These are phyloP conservation scores for Bos javanicus DNA, from an alignment of 2,113 vertebrate genomes.

Conservation along the genomic window DNA sequence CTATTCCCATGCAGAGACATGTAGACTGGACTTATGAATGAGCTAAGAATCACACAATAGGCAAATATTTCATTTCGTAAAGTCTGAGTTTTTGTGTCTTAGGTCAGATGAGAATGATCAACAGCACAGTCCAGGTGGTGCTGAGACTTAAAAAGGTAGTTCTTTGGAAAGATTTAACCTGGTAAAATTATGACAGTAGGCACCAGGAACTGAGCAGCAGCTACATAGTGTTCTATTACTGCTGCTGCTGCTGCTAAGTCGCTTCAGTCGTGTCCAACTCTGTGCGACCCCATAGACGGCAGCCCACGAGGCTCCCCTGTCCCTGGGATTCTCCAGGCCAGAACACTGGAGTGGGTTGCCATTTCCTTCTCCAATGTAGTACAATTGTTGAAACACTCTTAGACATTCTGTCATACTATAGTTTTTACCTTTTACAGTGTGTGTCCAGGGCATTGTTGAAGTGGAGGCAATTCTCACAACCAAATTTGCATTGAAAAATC, in stretches of 20 bases:
- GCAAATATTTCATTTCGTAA: constrained; percentile 10
- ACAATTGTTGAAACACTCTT: background rate
- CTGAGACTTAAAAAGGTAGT: background rate
- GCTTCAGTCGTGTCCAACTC: too few relatives aligned
- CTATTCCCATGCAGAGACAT: background rate
- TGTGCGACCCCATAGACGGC: too few relatives aligned
- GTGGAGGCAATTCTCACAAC: background rate
- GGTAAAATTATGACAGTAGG: constrained; percentile 1
- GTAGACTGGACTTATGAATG: background rate
- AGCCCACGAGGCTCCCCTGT: too few relatives aligned
- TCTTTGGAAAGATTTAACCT: constrained; percentile 26
- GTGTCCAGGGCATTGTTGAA: background rate
- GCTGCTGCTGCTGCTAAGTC: background rate
- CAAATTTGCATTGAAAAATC: background rate
- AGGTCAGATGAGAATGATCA: constrained; percentile 4
- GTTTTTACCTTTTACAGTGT: background rate
- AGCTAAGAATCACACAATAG: constrained; percentile 11
- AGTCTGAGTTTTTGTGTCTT: background rate
- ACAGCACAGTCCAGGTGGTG: background rate
- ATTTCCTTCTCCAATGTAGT: background rate
- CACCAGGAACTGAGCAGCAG: background rate
- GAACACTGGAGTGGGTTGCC: too few relatives aligned
- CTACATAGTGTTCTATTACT: background rate
- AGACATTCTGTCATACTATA: background rate
- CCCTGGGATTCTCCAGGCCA: too few relatives aligned